These are phyloP conservation scores for Athalia rosae DNA, from an alignment of 2,888 invertebrate species.

Conservation along the genomic window DNA sequence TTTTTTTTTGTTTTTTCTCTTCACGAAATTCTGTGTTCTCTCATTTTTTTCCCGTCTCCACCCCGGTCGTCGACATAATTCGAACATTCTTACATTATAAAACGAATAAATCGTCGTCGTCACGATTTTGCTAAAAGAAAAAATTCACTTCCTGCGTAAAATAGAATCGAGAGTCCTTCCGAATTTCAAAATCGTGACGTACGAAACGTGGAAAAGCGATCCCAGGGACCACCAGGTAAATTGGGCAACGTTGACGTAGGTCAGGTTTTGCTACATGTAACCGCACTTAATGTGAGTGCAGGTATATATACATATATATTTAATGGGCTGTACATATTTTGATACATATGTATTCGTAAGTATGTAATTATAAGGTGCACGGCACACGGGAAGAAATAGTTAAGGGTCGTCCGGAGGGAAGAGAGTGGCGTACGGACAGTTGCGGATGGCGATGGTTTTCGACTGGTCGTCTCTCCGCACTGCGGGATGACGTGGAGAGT, in stretches of 20 bases:
- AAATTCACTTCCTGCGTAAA: too few species aligned
- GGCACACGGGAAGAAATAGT: neutral
- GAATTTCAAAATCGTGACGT: too few species aligned
- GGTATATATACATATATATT: conserved; percentile 23
- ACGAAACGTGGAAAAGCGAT: too few species aligned
- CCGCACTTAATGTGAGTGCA: conserved; percentile 10
- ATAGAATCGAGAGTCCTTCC: too few species aligned
- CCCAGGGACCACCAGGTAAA: too few species aligned
- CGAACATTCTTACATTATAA: conserved; percentile 24
- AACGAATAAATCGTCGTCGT: neutral
- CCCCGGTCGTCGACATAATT: conserved; percentile 8
- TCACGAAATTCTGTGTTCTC: neutral
- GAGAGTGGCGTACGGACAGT: conserved; percentile 23
- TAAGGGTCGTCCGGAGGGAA: neutral
- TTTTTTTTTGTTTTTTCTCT: neutral
- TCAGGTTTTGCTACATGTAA: conserved; percentile 21
- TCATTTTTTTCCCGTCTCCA: neutral
- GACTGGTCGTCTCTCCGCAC: too few species aligned
- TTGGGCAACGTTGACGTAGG: conserved; percentile 17
- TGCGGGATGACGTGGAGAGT: conserved; percentile 59
- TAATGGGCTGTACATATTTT: neutral
- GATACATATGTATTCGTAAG: conserved; percentile 2
- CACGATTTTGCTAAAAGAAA: too few species aligned
- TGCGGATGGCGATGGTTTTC: conserved; percentile 16
- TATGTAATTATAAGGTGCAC: conserved; percentile 4